Percentiles rank a stretch among this genome's conserved stretches.
Conservation (phyloP, 2,797 vertebrate species). For the Melopsittacus undulatus region DNA sequence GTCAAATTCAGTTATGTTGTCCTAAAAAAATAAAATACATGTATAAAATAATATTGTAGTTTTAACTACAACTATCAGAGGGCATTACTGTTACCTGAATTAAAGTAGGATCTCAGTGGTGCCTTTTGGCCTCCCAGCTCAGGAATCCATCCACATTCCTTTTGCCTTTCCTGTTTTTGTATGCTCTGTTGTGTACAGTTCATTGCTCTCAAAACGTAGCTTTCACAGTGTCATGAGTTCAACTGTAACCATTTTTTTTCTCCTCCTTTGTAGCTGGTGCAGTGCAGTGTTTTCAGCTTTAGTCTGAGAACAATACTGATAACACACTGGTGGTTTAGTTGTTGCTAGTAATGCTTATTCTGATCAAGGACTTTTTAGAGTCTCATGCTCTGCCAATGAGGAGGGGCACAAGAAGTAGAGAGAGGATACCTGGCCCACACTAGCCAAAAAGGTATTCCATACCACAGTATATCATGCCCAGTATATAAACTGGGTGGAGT, state of each 20-base stretch:
- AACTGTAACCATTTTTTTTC: not conserved
- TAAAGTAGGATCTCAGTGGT: fast-evolving
- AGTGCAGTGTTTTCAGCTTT: not conserved
- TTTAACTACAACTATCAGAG: not conserved
- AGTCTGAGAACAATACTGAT: not conserved
- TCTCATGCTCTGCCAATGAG: not conserved
- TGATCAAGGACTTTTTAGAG: not conserved
- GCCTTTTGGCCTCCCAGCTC: not conserved
- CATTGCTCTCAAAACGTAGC: not conserved
- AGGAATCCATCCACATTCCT: fast-evolving
- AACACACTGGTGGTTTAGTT: not conserved
- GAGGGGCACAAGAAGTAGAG: not conserved
- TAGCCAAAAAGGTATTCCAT: not conserved
- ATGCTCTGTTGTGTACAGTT: fast-evolving
- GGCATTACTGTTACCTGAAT: not conserved
- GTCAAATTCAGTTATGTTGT: not conserved
- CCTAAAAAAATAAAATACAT: not conserved
- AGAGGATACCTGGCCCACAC: not conserved
- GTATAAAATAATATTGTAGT: not conserved
- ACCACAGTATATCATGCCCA: not conserved
- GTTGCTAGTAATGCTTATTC: not conserved
- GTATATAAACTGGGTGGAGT: not conserved
- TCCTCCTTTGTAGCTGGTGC: not conserved
- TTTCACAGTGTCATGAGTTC: not conserved
- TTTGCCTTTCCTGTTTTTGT: not conserved